These are phyloP conservation scores for Matsumyia berberina DNA, from an alignment of 2,888 invertebrate genomes.

Conservation along the genomic window DNA sequence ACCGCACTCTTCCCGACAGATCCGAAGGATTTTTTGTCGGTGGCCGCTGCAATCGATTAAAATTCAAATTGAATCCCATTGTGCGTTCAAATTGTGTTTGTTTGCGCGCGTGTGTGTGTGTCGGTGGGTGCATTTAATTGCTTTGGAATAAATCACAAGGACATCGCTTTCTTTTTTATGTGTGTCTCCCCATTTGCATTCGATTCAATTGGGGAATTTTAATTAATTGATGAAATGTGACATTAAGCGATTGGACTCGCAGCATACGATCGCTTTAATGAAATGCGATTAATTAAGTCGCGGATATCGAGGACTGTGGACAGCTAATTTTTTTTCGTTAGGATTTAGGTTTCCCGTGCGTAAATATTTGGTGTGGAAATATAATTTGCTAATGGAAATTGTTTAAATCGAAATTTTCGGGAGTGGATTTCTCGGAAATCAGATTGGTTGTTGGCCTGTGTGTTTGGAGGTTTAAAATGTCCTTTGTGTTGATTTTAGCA, in stretches of 20 bases:
- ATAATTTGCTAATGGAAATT: slow-evolving; percentile 18
- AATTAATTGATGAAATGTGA: slow-evolving; percentile 72
- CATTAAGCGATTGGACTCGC: slow-evolving; percentile 61
- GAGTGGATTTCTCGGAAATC: neutral
- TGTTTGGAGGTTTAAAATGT: neutral
- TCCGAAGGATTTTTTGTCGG: slow-evolving; percentile 27
- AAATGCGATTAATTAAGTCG: slow-evolving; percentile 57
- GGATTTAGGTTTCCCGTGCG: neutral
- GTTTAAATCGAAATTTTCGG: slow-evolving; percentile 16
- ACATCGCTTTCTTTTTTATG: slow-evolving; percentile 29
- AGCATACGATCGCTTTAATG: slow-evolving; percentile 63
- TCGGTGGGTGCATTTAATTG: slow-evolving; percentile 70
- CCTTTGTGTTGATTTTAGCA: neutral
- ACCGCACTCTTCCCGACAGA: slow-evolving; percentile 43
- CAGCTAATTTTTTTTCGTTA: neutral
- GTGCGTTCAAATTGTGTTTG: slow-evolving; percentile 66
- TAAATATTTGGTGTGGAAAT: slow-evolving; percentile 8
- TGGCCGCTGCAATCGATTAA: slow-evolving; percentile 64
- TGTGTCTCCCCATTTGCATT: slow-evolving; percentile 4
- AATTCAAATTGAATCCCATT: slow-evolving; percentile 73
- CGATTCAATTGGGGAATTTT: slow-evolving; percentile 43
- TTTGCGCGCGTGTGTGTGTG: neutral
- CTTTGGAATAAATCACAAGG: slow-evolving; percentile 67
- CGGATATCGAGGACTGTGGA: slow-evolving; percentile 8
- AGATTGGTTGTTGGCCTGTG: neutral